These are phyloP conservation scores for Lithobates sylvaticus DNA, from an alignment of 2,797 vertebrate species.

Conservation along the genomic window DNA sequence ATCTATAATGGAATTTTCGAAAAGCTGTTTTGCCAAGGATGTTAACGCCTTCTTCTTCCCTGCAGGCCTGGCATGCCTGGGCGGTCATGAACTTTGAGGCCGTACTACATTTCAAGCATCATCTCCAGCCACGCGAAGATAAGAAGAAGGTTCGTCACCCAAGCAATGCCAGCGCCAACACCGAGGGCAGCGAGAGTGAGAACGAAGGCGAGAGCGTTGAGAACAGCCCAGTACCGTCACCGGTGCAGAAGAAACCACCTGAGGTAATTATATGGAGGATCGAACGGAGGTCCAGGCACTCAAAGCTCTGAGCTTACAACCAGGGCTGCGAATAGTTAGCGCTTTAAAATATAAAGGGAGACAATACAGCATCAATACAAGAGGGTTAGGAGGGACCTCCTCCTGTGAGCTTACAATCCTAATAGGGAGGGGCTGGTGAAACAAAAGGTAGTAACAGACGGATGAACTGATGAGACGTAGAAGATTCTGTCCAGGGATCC, in stretches of 20 bases:
- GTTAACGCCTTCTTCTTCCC: neutral
- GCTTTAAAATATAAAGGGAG: too few relatives aligned
- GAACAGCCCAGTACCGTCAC: slow-evolving; percentile 92
- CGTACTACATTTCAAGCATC: slow-evolving; percentile 97
- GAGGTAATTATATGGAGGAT: slow-evolving; percentile 78
- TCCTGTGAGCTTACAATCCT: too few relatives aligned
- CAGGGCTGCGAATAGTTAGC: neutral
- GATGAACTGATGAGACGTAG: too few relatives aligned
- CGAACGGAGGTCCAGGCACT: neutral
- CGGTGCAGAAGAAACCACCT: slow-evolving; percentile 91
- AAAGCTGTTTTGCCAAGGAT: neutral
- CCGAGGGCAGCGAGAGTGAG: slow-evolving; percentile 95
- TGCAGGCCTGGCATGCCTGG: slow-evolving; percentile 98
- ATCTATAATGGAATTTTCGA: too few relatives aligned
- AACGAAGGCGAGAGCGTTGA: slow-evolving; percentile 91
- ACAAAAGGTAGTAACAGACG: too few relatives aligned
- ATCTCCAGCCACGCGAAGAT: slow-evolving; percentile 92
- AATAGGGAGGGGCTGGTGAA: too few relatives aligned
- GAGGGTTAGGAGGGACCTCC: too few relatives aligned
- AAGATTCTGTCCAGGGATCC: too few relatives aligned
- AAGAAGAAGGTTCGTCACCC: slow-evolving; percentile 93
- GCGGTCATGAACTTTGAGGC: slow-evolving; percentile 99
- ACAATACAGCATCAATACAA: too few relatives aligned
- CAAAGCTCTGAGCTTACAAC: neutral
- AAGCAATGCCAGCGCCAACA: slow-evolving; percentile 87